These are phyloP conservation scores for Apteryx mantelli DNA, from an alignment of 2,113 vertebrate genomes.

Conservation along the genomic window DNA sequence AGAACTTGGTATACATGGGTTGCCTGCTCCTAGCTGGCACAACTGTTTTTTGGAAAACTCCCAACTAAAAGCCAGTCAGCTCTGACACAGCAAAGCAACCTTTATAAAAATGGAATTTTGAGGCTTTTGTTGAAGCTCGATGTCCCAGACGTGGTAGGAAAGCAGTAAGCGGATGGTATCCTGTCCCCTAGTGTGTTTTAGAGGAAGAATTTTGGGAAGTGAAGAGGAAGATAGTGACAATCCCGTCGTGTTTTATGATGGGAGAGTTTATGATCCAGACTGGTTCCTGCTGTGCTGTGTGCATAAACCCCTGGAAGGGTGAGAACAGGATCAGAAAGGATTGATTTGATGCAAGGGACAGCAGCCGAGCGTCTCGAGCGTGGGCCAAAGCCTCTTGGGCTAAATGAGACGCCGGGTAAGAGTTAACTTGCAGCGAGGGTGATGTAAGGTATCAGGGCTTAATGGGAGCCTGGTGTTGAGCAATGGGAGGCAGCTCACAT, in stretches of 20 bases:
- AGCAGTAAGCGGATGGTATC: background rate
- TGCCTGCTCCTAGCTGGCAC: background rate
- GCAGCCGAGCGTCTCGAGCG: accelerated
- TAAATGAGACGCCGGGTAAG: background rate
- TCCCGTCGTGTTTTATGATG: background rate
- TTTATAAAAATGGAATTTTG: background rate
- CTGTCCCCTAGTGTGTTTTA: background rate
- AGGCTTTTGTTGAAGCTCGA: background rate
- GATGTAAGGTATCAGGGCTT: constrained; percentile 38
- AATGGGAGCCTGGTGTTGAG: constrained; percentile 9
- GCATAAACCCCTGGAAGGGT: background rate
- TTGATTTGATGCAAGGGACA: background rate
- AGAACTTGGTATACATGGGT: background rate
- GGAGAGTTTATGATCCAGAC: background rate
- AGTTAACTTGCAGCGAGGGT: constrained; percentile 23
- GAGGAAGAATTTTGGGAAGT: background rate
- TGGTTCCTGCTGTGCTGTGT: background rate
- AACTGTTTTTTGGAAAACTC: background rate
- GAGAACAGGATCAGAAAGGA: background rate
- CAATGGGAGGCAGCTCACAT: constrained; percentile 27
- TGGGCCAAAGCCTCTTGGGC: background rate
- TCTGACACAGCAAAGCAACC: background rate
- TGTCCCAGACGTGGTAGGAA: background rate
- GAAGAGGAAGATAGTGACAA: background rate
- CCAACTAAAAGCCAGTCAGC: background rate